Base-by-base conservation (phyloP, 2,888 invertebrate species). In the Ichneumoninae sp. region DNA sequence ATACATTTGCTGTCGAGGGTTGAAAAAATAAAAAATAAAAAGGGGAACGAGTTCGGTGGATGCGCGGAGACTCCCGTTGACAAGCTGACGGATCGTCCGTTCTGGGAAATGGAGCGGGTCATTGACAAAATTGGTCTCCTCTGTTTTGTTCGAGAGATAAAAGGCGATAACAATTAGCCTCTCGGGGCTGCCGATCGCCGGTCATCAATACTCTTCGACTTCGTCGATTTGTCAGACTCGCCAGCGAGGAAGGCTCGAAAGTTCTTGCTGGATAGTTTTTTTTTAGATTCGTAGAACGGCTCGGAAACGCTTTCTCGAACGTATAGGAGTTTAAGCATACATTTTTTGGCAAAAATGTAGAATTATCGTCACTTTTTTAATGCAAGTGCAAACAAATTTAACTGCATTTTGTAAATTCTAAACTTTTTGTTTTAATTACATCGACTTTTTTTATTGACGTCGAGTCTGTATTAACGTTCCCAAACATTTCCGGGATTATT, bases 151-250 rank as follows among this genome's bases (percentile, higher is more conserved):
- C 57, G 40, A 3, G 16, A 2, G 44, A 22, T n/a, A 63, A 8
- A 52, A 26, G 50, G 44, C 54, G 65, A 78, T 26, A 69, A 78
- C 78, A 83, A 83, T 83, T 78, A 83, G 71, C 71, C 44, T 50
- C 44, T 69, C 47, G 36, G 40, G 8, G 30, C 50, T 57, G 40
- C n/a, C 60, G 60, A 7, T 74, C 60, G 30, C 22, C 19, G 76
- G 57, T 75, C 75, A 82, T 82, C 52, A 52, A 82, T 82, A 44
- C 26, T 71, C 50, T 65, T 63, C 71, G 40, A 26, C 50, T 50
- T n/a, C 30, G 40, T 65, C 78, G 71, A 83, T 83, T 79, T 79
- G 60, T 83, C 77, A 71, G 22, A 52, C 30, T 33, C 30, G 30
- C 13, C 10, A 60, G 13, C 33, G 19, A 57, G 22, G 8, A 16